Evolutionary conservation across 2,797 vertebrate species (phyloP).

Genomic region (Coendou prehensilis): DNA sequence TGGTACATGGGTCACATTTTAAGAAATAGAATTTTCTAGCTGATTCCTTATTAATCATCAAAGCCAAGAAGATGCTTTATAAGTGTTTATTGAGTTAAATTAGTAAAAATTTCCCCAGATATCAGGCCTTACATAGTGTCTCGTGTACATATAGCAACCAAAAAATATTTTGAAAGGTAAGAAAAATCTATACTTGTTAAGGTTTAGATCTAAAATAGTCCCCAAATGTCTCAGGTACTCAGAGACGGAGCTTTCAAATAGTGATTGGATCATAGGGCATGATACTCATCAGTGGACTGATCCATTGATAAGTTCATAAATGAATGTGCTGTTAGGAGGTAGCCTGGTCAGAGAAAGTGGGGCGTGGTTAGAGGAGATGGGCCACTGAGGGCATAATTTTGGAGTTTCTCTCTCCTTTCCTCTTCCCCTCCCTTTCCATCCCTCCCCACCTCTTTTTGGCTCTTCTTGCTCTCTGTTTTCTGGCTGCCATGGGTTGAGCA

Average conservation of each 20-base stretch:
- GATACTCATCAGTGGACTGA: not conserved
- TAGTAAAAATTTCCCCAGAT: not conserved
- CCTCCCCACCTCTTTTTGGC: not conserved
- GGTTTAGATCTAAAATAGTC: not conserved
- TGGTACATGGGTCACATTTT: not conserved
- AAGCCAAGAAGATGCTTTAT: not conserved
- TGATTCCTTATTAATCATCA: slow-evolving; percentile 8
- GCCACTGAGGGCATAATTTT: not conserved
- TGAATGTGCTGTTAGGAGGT: not conserved
- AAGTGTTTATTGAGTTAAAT: slow-evolving; percentile 16
- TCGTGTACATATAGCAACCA: not conserved
- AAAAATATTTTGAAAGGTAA: slow-evolving; percentile 38
- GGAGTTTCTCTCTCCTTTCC: not conserved
- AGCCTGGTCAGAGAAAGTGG: not conserved
- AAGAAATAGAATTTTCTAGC: not conserved
- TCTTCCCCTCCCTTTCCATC: not conserved
- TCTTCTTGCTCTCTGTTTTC: not conserved
- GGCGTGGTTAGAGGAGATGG: not conserved
- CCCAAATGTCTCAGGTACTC: not conserved
- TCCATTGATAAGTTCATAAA: not conserved
- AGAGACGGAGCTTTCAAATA: not conserved
- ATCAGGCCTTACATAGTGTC: not conserved
- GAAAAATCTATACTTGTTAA: not conserved
- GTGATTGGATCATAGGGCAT: not conserved
- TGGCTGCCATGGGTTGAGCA: not conserved